Evolutionary conservation across 2,113 vertebrate species (phyloP).

Genomic region (Balaeniceps rex): DNA sequence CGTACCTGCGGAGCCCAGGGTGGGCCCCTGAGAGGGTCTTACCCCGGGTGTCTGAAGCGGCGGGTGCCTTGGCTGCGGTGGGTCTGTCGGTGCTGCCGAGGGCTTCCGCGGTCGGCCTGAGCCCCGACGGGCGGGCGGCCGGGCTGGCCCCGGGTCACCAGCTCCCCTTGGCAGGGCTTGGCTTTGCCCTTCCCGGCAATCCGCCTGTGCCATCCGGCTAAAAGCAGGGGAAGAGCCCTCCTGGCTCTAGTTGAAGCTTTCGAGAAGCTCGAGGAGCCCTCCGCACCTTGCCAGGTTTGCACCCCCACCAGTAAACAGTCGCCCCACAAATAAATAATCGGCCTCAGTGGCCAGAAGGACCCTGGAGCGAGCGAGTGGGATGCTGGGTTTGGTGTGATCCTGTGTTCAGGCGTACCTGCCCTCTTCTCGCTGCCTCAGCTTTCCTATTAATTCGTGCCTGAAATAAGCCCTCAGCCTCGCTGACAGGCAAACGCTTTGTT

Average conservation of each 20-base stretch:
- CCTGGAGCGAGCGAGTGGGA: rapidly evolving
- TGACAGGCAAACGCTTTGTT: background rate
- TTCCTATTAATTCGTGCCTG: rapidly evolving
- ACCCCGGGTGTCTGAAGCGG: no score
- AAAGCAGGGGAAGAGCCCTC: background rate
- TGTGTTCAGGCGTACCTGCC: background rate
- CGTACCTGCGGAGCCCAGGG: background rate
- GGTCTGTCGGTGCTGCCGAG: background rate
- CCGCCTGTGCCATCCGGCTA: background rate
- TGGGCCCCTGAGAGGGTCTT: background rate
- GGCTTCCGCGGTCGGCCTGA: no score
- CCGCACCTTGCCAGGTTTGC: rapidly evolving
- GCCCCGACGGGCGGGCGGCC: background rate
- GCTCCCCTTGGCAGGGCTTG: background rate
- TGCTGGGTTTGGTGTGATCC: rapidly evolving
- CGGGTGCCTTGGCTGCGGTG: background rate
- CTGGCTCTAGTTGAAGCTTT: rapidly evolving
- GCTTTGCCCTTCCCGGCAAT: background rate
- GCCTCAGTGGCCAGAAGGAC: background rate
- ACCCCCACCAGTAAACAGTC: rapidly evolving
- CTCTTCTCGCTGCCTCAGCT: background rate
- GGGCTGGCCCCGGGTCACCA: rapidly evolving
- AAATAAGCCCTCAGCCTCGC: background rate
- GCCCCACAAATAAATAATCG: rapidly evolving
- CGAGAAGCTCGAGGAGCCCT: background rate